phyloP scores from a whole-genome alignment of 1,140 invertebrate genomes.

The Drosophila kikkawai region DNA sequence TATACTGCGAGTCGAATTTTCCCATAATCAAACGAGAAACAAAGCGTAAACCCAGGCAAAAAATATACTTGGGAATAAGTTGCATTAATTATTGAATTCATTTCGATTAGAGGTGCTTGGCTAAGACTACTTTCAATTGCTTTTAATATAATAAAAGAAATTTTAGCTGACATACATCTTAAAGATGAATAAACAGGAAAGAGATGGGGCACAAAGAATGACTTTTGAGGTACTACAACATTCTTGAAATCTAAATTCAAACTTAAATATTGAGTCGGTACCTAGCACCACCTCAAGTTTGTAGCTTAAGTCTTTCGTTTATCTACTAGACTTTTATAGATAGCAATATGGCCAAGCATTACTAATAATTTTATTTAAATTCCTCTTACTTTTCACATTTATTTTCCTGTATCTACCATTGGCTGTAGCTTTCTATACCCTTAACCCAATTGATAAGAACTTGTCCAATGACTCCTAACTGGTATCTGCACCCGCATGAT shows the following conservation, averaged over 20 bases:
- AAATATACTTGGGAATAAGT: not conserved
- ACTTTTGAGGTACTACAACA: not conserved
- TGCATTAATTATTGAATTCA: not conserved
- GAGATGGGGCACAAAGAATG: not conserved
- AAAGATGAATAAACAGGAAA: not conserved
- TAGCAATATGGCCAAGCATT: too few relatives aligned
- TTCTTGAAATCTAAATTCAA: not conserved
- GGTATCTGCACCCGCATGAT: constrained; percentile 1
- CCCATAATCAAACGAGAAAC: constrained; percentile 17
- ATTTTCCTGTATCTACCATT: not conserved
- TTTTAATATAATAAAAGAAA: not conserved
- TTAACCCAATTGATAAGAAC: not conserved
- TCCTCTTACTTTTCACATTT: not conserved
- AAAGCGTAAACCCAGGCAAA: not conserved
- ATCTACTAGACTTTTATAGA: not conserved
- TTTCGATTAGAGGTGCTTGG: not conserved
- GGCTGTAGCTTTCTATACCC: not conserved
- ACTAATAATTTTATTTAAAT: not conserved
- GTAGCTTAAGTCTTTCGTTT: not conserved
- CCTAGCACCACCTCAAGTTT: not conserved
- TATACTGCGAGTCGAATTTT: not conserved
- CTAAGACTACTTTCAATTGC: not conserved
- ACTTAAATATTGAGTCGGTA: not conserved
- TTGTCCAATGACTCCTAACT: not conserved
- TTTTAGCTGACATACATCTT: too few relatives aligned